Evolutionary conservation across 2,113 vertebrate species (phyloP).

Genomic region (Leuciscus idus): DNA sequence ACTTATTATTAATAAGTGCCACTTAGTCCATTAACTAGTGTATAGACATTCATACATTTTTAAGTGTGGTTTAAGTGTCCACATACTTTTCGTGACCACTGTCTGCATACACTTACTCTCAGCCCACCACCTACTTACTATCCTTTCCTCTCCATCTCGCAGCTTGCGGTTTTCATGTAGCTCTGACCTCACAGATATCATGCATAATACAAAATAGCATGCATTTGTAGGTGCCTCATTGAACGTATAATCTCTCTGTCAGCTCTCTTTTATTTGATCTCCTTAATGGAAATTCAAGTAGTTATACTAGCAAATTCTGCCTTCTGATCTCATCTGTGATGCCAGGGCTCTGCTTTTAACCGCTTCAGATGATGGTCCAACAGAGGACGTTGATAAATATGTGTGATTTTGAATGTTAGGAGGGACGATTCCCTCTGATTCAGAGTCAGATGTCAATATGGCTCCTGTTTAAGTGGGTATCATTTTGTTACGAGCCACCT

Average conservation of each 20-base stretch:
- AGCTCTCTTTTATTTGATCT: not conserved
- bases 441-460: slow-evolving; percentile 1
- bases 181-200: slow-evolving; percentile 14
- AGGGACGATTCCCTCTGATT: not conserved
- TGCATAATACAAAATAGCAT: not conserved
- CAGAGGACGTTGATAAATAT: not conserved
- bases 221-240: too few relatives aligned
- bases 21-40: not conserved
- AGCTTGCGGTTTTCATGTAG: not conserved
- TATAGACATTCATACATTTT: not conserved
- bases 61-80: not conserved
- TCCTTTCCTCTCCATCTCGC: not conserved
- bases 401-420: not conserved
- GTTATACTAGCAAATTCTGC: not conserved
- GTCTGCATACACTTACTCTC: not conserved
- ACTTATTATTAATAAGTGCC: not conserved
- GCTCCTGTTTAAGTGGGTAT: slow-evolving; percentile 22
- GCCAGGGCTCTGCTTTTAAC: slow-evolving; percentile 16
- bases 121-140: not conserved
- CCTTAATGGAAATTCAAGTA: not conserved
- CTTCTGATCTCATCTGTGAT: slow-evolving; percentile 22
- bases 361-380: not conserved
- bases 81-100: not conserved
- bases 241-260: not conserved
- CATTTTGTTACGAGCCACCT: slow-evolving; percentile 33